A percentile compares a stretch with the other conserved stretches of the same genome.
Conservation (phyloP, 2,797 vertebrate species). For the Gallinago solitaria region DNA sequence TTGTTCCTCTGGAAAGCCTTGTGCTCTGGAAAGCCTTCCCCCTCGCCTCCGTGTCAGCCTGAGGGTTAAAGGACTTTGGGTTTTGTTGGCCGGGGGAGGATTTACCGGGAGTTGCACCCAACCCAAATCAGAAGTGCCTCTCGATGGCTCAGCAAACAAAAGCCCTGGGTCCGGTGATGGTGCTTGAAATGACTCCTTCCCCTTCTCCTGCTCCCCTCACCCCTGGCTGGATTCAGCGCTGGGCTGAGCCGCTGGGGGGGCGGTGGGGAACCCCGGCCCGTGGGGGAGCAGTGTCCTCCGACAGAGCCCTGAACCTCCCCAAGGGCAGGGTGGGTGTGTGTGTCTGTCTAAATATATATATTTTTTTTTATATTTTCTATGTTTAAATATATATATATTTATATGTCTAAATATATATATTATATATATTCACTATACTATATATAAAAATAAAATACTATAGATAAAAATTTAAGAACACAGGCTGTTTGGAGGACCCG, state of each 20-base stretch:
- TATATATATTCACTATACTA: neutral
- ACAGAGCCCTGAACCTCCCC: neutral
- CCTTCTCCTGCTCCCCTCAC: neutral
- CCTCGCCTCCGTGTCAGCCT: neutral
- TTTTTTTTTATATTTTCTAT: too few species aligned
- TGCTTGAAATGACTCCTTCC: neutral
- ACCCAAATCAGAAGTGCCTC: neutral
- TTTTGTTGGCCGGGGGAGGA: neutral
- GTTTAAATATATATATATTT: fast-evolving
- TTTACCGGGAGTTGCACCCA: neutral
- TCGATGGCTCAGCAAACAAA: neutral
- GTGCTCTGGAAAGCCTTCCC: neutral
- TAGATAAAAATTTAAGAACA: fast-evolving
- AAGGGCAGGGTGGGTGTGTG: fast-evolving
- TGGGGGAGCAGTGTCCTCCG: neutral
- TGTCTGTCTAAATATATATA: fast-evolving
- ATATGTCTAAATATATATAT: too few species aligned
- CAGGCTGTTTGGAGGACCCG: neutral
- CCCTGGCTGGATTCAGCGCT: fast-evolving
- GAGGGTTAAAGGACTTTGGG: neutral
- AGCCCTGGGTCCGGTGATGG: neutral
- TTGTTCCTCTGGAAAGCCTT: neutral
- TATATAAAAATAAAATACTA: neutral
- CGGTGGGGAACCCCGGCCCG: fast-evolving
- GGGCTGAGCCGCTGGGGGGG: neutral